phyloP scores from a whole-genome alignment of 2,113 vertebrate species.

The Spea bombifrons region DNA sequence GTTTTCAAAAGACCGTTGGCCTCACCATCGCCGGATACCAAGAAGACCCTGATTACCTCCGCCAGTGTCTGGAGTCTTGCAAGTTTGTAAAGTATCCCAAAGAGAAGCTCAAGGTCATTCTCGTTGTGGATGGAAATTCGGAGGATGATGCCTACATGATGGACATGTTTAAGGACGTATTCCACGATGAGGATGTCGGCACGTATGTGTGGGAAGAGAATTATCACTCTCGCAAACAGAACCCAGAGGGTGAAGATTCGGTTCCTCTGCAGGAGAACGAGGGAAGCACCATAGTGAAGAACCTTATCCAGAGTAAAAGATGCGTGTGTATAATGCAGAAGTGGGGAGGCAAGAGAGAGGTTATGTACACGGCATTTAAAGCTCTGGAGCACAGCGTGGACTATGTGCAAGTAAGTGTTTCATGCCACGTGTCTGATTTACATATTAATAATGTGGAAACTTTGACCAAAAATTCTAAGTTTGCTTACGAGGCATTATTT shows the following conservation, averaged over 20 bases:
- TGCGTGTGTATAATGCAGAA: slow-evolving; percentile 67
- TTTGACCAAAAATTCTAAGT: no score
- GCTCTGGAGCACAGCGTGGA: slow-evolving; percentile 76
- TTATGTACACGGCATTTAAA: no score
- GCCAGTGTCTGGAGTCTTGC: slow-evolving; percentile 76
- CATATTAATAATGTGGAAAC: no score
- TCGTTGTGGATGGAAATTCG: slow-evolving; percentile 84
- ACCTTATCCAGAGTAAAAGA: slow-evolving; percentile 67
- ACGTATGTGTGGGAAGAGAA: slow-evolving; percentile 80
- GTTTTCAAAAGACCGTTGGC: slow-evolving; percentile 71
- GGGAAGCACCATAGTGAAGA: slow-evolving; percentile 71
- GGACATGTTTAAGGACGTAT: slow-evolving; percentile 83
- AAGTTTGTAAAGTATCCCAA: slow-evolving; percentile 71
- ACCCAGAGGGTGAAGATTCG: slow-evolving; percentile 56
- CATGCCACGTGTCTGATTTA: background rate
- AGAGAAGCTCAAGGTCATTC: slow-evolving; percentile 73
- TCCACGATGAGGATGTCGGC: slow-evolving; percentile 72
- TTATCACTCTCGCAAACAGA: slow-evolving; percentile 67
- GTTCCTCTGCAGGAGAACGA: slow-evolving; percentile 50
- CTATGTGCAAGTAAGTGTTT: slow-evolving; percentile 74
- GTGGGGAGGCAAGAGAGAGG: no score
- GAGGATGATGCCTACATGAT: slow-evolving; percentile 82
- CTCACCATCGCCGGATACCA: slow-evolving; percentile 85
- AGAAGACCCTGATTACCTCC: slow-evolving; percentile 78
- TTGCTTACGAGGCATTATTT: no score